phyloP scores from a whole-genome alignment of 2,113 vertebrate species.

The Apteryx owenii region DNA sequence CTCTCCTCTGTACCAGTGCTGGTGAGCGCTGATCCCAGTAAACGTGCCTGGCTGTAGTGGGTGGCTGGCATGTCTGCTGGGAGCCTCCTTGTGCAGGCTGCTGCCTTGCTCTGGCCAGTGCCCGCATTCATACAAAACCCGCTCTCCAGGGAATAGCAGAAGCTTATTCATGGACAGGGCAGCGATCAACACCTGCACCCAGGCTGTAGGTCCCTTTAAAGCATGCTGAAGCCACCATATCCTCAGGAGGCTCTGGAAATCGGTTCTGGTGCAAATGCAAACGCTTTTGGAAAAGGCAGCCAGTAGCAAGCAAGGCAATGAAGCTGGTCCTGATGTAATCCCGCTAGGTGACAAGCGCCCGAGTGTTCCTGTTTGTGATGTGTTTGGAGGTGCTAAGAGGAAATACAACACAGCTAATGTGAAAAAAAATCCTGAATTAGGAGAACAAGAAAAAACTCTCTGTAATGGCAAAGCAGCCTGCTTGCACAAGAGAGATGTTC shows the following conservation, averaged over 20 bases:
- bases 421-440: not conserved
- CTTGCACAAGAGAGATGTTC: not conserved
- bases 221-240: not conserved
- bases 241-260: not conserved
- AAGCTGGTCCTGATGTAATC: not conserved
- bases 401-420: not conserved
- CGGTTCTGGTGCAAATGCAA: not conserved
- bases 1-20: no score
- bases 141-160: no score
- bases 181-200: fast-evolving
- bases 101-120: no score
- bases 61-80: no score
- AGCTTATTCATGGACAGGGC: no score
- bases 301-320: no score
- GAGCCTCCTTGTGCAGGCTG: no score
- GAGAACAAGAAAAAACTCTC: not conserved
- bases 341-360: not conserved
- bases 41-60: no score
- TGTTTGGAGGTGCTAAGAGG: not conserved
- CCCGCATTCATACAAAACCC: no score
- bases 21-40: no score
- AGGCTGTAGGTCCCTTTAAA: not conserved
- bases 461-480: not conserved
- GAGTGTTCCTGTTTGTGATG: not conserved
- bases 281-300: not conserved